phyloP scores from a whole-genome alignment of 2,797 vertebrate genomes.

The Podarcis lilfordi region DNA sequence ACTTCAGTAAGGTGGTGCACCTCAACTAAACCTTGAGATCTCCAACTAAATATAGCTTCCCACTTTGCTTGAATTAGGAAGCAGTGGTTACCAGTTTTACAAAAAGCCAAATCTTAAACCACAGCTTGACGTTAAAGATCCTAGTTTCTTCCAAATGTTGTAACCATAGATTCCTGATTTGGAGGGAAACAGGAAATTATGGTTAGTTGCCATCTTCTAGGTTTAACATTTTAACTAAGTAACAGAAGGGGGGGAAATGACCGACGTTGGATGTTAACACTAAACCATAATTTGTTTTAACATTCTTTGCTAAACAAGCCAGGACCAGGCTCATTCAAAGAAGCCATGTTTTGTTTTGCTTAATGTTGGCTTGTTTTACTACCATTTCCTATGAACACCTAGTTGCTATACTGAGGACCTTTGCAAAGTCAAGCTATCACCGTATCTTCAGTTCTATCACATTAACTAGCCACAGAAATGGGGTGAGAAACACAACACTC shows the following conservation, averaged over 20 bases:
- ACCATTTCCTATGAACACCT: too few relatives aligned
- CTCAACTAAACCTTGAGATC: background rate
- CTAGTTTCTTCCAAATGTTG: background rate
- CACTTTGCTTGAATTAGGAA: background rate
- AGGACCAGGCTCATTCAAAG: too few relatives aligned
- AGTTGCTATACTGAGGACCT: too few relatives aligned
- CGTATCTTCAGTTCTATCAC: background rate
- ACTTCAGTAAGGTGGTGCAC: background rate
- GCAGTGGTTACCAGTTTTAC: background rate
- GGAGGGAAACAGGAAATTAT: background rate
- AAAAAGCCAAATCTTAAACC: background rate
- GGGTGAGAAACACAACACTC: too few relatives aligned
- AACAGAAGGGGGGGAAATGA: background rate
- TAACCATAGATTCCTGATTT: background rate
- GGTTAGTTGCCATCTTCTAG: background rate
- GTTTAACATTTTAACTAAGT: background rate
- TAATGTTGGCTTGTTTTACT: too few relatives aligned
- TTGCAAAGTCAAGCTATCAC: too few relatives aligned
- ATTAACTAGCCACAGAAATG: background rate
- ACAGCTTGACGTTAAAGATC: background rate
- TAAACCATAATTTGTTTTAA: too few relatives aligned
- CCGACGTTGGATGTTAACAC: too few relatives aligned
- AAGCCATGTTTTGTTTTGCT: too few relatives aligned
- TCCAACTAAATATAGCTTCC: background rate
- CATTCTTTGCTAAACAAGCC: too few relatives aligned